A percentile compares a stretch with the other conserved stretches of the same genome.
Conservation (phyloP, 2,113 vertebrate genomes). For the Protobothrops flavoviridis region DNA sequence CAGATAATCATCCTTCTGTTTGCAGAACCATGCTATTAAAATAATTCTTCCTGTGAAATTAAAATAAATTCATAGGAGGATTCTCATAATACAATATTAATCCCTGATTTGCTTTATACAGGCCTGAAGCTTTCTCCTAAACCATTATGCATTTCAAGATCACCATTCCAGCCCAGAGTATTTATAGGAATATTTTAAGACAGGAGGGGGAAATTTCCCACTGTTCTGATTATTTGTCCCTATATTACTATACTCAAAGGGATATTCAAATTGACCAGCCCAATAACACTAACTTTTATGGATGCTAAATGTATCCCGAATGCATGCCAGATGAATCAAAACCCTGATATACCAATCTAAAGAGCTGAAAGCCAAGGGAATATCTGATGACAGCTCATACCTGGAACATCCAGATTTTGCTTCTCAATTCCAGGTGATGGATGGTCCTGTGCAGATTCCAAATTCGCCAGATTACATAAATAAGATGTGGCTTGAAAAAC, state of each 20-base stretch:
- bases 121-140: not conserved
- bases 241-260: not conserved
- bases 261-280: not conserved
- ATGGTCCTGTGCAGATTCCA: not conserved
- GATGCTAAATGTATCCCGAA: not conserved
- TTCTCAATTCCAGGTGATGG: not conserved
- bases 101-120: not conserved
- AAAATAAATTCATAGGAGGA: not conserved
- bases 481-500: not conserved
- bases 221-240: not conserved
- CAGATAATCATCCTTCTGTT: not conserved
- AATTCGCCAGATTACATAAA: not conserved
- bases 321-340: not conserved
- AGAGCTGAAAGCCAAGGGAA: conserved; percentile 31
- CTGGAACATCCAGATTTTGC: not conserved
- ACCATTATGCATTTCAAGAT: not conserved
- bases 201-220: not conserved
- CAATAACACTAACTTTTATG: not conserved
- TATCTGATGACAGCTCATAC: not conserved
- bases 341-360: not conserved
- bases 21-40: not conserved
- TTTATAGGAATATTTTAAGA: not conserved
- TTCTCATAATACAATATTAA: not conserved
- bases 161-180: not conserved
- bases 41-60: not conserved